Percentiles rank a stretch among this genome's conserved stretches.
phyloP scores from a whole-genome alignment of 2,888 invertebrate genomes.

The Cheiracanthium punctorium region DNA sequence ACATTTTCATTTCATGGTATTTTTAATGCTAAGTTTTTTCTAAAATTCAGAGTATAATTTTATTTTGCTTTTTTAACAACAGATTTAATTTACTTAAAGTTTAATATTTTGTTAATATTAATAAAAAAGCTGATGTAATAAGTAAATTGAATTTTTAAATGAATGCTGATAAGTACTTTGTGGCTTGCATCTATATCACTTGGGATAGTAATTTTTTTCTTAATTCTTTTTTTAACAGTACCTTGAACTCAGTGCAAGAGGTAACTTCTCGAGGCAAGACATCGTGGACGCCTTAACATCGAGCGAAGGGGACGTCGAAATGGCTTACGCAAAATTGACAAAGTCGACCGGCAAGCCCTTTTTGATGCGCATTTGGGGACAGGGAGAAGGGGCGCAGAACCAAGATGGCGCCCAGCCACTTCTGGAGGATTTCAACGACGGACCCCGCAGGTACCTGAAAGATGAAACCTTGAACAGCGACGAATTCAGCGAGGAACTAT shows the following conservation, averaged over 20 bases:
- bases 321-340: slow-evolving; percentile 83
- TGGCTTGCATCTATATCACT: too few relatives aligned
- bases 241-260: slow-evolving; percentile 81
- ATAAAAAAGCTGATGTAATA: too few relatives aligned
- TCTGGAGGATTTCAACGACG: not conserved
- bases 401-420: slow-evolving; percentile 25
- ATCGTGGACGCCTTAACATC: slow-evolving; percentile 84
- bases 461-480: slow-evolving; percentile 4
- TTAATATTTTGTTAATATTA: too few relatives aligned
- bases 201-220: too few relatives aligned
- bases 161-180: too few relatives aligned
- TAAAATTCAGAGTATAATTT: too few relatives aligned
- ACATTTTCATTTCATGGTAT: too few relatives aligned
- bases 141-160: too few relatives aligned
- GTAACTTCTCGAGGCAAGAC: slow-evolving; percentile 84
- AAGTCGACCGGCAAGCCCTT: slow-evolving; percentile 87
- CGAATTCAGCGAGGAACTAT: slow-evolving; percentile 29
- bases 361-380: slow-evolving; percentile 87
- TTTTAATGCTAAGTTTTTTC: too few relatives aligned
- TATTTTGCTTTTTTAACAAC: too few relatives aligned
- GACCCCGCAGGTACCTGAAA: not conserved
- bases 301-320: slow-evolving; percentile 84
- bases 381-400: slow-evolving; percentile 75
- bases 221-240: slow-evolving; percentile 77
- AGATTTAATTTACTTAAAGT: too few relatives aligned